Evolutionary conservation across 2,113 vertebrate species (phyloP), one percentile per base, ranked within the genome.

Genomic region (Epinephelus cyanopodus): DNA sequence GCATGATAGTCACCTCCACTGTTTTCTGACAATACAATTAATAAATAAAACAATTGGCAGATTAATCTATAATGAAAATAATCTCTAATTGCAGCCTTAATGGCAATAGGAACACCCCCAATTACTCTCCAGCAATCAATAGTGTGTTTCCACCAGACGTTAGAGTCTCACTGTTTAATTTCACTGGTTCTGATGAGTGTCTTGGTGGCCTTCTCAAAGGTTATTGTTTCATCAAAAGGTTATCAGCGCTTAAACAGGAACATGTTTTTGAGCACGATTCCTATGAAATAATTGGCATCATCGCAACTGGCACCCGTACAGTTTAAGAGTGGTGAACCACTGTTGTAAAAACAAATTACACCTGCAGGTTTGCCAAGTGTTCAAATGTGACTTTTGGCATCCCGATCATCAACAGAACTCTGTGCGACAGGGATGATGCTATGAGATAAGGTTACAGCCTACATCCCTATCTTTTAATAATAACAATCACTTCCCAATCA

Each of bases 71-170:
- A 57, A 71, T 57, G 65, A 58, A 52, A 58, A 58, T 17, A 52
- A 66, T 50, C 45, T n/a, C 33, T 21, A n/a, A 23, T 17, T 29
- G 45, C 47, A 37, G 21, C n/a, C 11, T 21, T 48, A n/a, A 69
- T 23, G 57, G 25, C 21, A 72, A 60, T 0, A 78, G 33, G 25
- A 84, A 68, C 54, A 54, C 27, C 53, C 25, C 23, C 1, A 33
- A 70, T 74, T 63, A 74, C 64, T 58, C 50, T 63, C 6, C 47
- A 27, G 33, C 12, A 53, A 85, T 71, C 77, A 58, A 76, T 69
- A 63, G 17, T 33, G 57, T 37, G 47, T 48, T 81, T 57, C 56
- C 47, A 54, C 25, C 33, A 21, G 47, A 47, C 1, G 71, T 47
- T 23, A 39, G 39, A 63, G 60, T 52, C 60, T 66, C n/a, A 63